phyloP scores from a whole-genome alignment of 2,113 vertebrate species.

The Sardina pilchardus region DNA sequence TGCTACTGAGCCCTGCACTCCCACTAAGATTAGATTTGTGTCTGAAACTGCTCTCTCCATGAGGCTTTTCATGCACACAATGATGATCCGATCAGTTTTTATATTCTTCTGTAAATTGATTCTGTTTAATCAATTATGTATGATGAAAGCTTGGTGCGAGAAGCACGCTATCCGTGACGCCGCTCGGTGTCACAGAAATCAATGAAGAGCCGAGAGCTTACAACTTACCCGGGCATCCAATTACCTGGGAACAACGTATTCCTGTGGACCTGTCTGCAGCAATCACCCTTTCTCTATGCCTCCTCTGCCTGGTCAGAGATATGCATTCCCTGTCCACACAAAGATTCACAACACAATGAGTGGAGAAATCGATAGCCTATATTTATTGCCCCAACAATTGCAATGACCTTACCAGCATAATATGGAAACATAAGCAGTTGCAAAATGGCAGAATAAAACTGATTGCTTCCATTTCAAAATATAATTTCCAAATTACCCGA shows the following conservation, averaged over 20 bases:
- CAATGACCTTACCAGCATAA: background rate
- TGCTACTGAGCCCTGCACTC: background rate
- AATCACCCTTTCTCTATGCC: background rate
- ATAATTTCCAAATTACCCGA: background rate
- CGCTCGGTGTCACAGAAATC: constrained; percentile 17
- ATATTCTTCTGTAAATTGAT: constrained; percentile 20
- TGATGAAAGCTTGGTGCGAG: constrained; percentile 23
- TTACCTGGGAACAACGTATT: background rate
- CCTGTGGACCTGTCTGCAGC: background rate
- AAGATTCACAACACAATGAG: background rate
- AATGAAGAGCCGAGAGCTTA: constrained; percentile 25
- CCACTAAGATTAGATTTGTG: background rate
- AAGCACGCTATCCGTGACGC: constrained; percentile 14
- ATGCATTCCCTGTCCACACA: background rate
- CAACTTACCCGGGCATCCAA: constrained; percentile 20
- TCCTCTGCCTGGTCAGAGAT: background rate
- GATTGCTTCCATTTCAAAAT: background rate
- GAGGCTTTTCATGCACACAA: background rate
- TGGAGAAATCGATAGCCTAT: background rate
- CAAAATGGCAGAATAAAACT: background rate
- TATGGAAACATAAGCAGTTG: background rate
- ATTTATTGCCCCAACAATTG: background rate
- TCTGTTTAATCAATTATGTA: constrained; percentile 37
- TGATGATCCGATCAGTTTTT: constrained; percentile 30
- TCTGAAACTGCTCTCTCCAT: constrained; percentile 1